A percentile compares a stretch with the other conserved stretches of the same genome.
Evolutionary conservation across 1,140 invertebrate species (phyloP).

Genomic region (Cotesia glomerata): DNA sequence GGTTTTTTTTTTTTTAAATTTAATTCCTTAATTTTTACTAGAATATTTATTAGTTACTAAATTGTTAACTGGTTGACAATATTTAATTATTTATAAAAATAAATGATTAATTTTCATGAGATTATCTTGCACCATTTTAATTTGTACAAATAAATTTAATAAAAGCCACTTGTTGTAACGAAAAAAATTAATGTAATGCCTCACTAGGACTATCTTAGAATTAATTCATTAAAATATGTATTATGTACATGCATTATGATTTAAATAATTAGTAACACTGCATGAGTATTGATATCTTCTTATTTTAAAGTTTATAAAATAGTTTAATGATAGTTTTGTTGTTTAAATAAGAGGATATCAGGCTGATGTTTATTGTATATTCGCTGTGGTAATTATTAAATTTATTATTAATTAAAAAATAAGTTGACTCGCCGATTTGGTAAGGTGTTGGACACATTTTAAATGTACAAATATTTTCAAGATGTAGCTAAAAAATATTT

Average conservation of each 20-base stretch:
- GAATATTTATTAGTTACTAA: no score
- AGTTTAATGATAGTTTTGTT: no score
- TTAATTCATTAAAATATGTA: not conserved
- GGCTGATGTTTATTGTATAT: conserved; percentile 31
- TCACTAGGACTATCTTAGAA: not conserved
- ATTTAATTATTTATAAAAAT: not conserved
- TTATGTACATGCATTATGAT: not conserved
- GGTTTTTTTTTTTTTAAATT: not conserved
- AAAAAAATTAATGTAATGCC: not conserved
- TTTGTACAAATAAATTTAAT: not conserved
- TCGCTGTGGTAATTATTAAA: no score
- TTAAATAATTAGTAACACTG: not conserved
- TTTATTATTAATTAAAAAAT: no score
- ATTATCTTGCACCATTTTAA: not conserved
- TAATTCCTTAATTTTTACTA: not conserved
- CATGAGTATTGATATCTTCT: not conserved
- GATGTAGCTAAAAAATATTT: conserved; percentile 56
- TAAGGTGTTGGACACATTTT: conserved; percentile 54
- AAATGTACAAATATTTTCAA: conserved; percentile 64
- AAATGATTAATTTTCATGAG: not conserved
- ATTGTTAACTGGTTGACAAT: no score
- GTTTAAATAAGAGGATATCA: conserved; percentile 32
- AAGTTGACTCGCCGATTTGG: conserved; percentile 40
- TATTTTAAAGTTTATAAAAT: not conserved
- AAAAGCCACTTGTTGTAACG: not conserved